phyloP scores from a whole-genome alignment of 2,888 invertebrate genomes.

The Meandrusa payeni region DNA sequence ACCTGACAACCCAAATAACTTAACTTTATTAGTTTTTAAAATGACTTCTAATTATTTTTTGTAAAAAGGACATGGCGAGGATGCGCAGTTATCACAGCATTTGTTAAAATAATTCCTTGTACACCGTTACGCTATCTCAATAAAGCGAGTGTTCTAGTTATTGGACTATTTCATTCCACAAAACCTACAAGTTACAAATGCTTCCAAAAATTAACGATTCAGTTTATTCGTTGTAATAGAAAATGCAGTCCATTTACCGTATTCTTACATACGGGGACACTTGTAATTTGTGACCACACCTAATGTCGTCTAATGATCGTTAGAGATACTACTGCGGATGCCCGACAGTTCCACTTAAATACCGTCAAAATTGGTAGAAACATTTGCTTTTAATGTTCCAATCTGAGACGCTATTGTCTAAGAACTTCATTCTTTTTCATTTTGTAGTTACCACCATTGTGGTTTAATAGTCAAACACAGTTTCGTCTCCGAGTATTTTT shows the following conservation, averaged over 20 bases:
- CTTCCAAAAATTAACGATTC: conserved; percentile 16
- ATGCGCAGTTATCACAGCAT: no score
- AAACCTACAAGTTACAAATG: no score
- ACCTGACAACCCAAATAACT: no score
- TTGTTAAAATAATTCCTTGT: no score
- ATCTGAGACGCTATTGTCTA: conserved; percentile 23
- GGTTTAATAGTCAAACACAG: conserved; percentile 5
- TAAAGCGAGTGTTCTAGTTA: no score
- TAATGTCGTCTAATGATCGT: conserved; percentile 42
- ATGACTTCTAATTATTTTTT: no score
- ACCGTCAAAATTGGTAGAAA: conserved; percentile 33
- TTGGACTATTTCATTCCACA: no score
- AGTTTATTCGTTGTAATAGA: conserved; percentile 12
- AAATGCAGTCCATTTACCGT: conserved; percentile 22
- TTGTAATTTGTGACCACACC: conserved; percentile 33
- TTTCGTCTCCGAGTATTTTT: conserved; percentile 1
- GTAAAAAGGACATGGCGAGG: no score
- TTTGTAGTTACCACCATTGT: not conserved
- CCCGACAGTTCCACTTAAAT: conserved; percentile 32
- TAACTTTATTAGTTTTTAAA: no score
- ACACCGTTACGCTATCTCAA: no score
- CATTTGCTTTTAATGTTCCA: conserved; percentile 27
- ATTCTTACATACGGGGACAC: conserved; percentile 30
- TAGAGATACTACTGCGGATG: conserved; percentile 32
- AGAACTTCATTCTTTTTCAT: conserved; percentile 15